Percentiles rank a stretch among this genome's conserved stretches.
phyloP scores from a whole-genome alignment of 2,888 invertebrate genomes.

The Nephrocerus scutellatus region DNA sequence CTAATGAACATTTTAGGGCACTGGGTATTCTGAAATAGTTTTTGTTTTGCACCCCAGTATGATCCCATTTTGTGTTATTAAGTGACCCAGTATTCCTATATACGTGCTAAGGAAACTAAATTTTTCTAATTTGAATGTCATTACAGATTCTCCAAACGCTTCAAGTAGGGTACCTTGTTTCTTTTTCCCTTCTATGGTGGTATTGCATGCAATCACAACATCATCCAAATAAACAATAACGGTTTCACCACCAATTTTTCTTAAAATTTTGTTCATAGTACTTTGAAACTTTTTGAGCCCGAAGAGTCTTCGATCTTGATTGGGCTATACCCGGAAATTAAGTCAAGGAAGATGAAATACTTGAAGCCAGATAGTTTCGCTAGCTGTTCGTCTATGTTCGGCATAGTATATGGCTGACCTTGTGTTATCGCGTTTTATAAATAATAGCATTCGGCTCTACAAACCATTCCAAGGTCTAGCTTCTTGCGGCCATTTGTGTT shows the following conservation, averaged over 20 bases:
- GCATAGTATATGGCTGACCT: slow-evolving; percentile 8
- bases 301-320: slow-evolving; percentile 4
- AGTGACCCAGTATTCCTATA: background rate
- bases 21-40: too few species aligned
- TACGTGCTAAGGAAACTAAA: slow-evolving; percentile 2
- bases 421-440: slow-evolving; percentile 5
- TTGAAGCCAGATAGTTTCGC: slow-evolving; percentile 4
- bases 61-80: background rate
- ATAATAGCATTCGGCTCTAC: too few species aligned
- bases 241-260: background rate
- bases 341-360: slow-evolving; percentile 7
- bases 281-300: slow-evolving; percentile 8
- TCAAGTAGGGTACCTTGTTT: slow-evolving; percentile 1
- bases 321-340: slow-evolving; percentile 9
- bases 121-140: slow-evolving; percentile 5
- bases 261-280: slow-evolving; percentile 4
- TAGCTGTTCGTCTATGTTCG: slow-evolving; percentile 6
- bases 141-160: background rate
- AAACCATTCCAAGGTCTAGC: too few species aligned
- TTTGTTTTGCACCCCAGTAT: slow-evolving; percentile 1
- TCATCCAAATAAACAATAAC: slow-evolving; percentile 6
- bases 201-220: slow-evolving; percentile 5
- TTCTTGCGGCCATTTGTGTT: too few species aligned
- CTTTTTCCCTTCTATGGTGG: slow-evolving; percentile 1
- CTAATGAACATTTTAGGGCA: too few species aligned